Evolutionary conservation across 2,797 vertebrate species (phyloP).

Genomic region (Halcyon leucocephala): DNA sequence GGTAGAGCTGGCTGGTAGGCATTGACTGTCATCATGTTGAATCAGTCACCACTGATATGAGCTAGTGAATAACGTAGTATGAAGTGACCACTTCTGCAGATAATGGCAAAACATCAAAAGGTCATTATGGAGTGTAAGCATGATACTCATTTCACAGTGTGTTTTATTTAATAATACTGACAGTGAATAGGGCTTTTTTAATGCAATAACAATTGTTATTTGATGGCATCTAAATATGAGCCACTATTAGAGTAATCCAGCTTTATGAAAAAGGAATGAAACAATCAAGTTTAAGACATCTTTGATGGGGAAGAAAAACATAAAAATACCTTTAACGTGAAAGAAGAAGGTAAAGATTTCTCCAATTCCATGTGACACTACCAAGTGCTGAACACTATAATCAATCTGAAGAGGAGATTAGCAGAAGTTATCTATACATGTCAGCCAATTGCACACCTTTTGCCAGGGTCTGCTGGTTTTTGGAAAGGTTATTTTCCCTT

Average conservation of each 20-base stretch:
- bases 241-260: neutral
- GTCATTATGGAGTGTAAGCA: neutral
- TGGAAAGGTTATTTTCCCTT: neutral
- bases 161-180: neutral
- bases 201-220: neutral
- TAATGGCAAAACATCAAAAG: neutral
- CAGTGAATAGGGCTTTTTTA: neutral
- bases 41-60: neutral
- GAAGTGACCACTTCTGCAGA: neutral
- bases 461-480: neutral
- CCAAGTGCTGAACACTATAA: neutral
- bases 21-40: neutral
- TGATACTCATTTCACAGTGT: neutral
- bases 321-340: neutral
- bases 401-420: neutral
- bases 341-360: neutral
- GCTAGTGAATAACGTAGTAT: neutral
- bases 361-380: neutral
- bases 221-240: neutral
- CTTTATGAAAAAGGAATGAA: neutral
- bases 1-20: neutral
- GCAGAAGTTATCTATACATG: neutral
- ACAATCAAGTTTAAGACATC: neutral
- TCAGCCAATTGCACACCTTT: neutral
- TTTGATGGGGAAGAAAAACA: neutral